Percentiles rank a stretch among this genome's conserved stretches.
Evolutionary conservation across 2,888 invertebrate species (phyloP).

Genomic region (Cataglyphis rosenhaueri): DNA sequence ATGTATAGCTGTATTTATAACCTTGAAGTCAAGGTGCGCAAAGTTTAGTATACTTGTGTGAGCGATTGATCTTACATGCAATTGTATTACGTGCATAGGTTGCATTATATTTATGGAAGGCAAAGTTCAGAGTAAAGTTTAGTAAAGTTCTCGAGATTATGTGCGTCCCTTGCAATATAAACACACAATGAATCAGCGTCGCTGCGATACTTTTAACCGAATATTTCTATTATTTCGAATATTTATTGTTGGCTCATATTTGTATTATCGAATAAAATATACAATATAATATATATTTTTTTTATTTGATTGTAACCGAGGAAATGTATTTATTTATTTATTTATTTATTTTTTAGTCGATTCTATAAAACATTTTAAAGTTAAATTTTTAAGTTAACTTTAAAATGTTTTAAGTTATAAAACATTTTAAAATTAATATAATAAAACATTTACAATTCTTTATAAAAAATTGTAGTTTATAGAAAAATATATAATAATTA

Average conservation of each 20-base stretch:
- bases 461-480: background rate
- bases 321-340: background rate
- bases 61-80: slow-evolving; percentile 37
- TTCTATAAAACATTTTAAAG: background rate
- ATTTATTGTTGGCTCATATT: slow-evolving; percentile 2
- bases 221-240: background rate
- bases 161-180: background rate
- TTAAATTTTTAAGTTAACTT: background rate
- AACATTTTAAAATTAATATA: slow-evolving; percentile 2
- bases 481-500: background rate
- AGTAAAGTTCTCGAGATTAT: slow-evolving; percentile 10
- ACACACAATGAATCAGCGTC: background rate
- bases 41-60: background rate
- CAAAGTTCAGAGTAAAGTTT: slow-evolving; percentile 19
- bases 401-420: too few species aligned
- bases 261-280: background rate
- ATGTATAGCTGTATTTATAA: background rate
- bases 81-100: background rate
- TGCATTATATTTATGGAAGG: slow-evolving; percentile 10
- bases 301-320: background rate
- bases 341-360: background rate
- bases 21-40: slow-evolving; percentile 31
- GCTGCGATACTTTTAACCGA: background rate
- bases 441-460: background rate
- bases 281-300: background rate